Conservation (phyloP, 2,888 invertebrate species). For the Drosophila antonietae region DNA sequence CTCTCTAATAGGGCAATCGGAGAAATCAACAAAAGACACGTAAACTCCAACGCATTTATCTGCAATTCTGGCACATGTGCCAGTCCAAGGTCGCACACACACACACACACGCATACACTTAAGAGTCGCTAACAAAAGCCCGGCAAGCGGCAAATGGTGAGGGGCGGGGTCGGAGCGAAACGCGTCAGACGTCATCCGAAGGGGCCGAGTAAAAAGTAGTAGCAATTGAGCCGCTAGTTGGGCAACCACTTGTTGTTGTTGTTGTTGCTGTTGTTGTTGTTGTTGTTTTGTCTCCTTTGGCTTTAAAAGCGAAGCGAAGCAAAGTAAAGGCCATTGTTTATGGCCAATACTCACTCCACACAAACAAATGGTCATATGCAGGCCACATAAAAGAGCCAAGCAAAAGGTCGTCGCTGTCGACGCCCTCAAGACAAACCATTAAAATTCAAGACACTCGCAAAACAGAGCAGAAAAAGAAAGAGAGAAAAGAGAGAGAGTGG, state of each 20-base stretch:
- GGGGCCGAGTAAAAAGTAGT: slow-evolving; percentile 33
- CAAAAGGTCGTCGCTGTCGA: slow-evolving; percentile 63
- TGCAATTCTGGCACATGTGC: slow-evolving; percentile 70
- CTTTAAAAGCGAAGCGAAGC: slow-evolving; percentile 41
- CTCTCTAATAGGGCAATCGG: background rate
- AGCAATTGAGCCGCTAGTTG: slow-evolving; percentile 64
- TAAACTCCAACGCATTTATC: slow-evolving; percentile 28
- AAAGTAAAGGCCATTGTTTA: slow-evolving; percentile 54
- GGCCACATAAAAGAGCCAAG: slow-evolving; percentile 38
- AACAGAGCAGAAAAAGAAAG: slow-evolving; percentile 6
- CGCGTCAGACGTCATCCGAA: slow-evolving; percentile 9
- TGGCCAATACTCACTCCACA: slow-evolving; percentile 27
- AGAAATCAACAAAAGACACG: slow-evolving; percentile 15
- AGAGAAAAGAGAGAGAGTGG: background rate
- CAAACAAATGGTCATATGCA: slow-evolving; percentile 12
- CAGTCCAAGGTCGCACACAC: slow-evolving; percentile 61
- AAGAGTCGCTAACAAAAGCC: slow-evolving; percentile 51
- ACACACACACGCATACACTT: slow-evolving; percentile 21
- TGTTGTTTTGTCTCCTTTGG: slow-evolving; percentile 33
- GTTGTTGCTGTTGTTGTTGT: slow-evolving; percentile 29
- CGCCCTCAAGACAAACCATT: slow-evolving; percentile 64
- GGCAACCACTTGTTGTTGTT: slow-evolving; percentile 69
- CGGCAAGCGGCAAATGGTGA: background rate
- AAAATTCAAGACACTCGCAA: slow-evolving; percentile 60
- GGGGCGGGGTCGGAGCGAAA: slow-evolving; percentile 8